phyloP scores from a whole-genome alignment of 2,888 invertebrate species.

The Ptychoptera albimana region DNA sequence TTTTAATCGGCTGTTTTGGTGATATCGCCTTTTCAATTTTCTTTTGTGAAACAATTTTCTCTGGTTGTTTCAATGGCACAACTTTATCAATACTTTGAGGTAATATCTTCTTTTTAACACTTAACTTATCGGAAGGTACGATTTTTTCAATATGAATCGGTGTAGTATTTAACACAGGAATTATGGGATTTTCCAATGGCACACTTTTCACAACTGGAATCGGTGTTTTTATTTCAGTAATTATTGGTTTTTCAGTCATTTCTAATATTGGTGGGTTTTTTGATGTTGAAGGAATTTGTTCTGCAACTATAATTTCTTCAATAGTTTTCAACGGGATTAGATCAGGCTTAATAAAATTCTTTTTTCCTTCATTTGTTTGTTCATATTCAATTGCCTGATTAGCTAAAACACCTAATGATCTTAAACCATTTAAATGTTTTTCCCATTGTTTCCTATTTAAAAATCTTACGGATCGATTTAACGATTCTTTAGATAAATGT shows the following conservation, averaged over 20 bases:
- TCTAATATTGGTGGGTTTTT: slow-evolving; percentile 1
- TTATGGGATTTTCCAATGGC: too few species aligned
- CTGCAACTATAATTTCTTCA: slow-evolving; percentile 3
- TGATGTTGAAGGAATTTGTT: slow-evolving; percentile 1
- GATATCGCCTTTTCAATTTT: too few species aligned
- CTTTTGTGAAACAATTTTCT: too few species aligned
- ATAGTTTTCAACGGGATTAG: slow-evolving; percentile 17
- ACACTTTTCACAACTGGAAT: not conserved
- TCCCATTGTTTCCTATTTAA: slow-evolving; percentile 23
- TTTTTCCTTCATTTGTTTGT: slow-evolving; percentile 24
- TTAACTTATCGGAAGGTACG: not conserved
- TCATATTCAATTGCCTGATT: slow-evolving; percentile 29
- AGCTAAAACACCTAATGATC: slow-evolving; percentile 24
- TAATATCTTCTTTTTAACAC: not conserved
- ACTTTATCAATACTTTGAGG: not conserved
- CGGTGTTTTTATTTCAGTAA: not conserved
- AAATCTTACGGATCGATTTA: slow-evolving; percentile 21
- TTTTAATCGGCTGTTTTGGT: too few species aligned
- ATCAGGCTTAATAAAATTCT: slow-evolving; percentile 21
- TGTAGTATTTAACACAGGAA: not conserved
- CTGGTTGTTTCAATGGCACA: too few species aligned
- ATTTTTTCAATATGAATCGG: not conserved
- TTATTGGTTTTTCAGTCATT: too few species aligned
- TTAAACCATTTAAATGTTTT: slow-evolving; percentile 25
- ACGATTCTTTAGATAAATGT: slow-evolving; percentile 26